phyloP scores from a whole-genome alignment of 2,797 vertebrate species.

The Halcyon badia region DNA sequence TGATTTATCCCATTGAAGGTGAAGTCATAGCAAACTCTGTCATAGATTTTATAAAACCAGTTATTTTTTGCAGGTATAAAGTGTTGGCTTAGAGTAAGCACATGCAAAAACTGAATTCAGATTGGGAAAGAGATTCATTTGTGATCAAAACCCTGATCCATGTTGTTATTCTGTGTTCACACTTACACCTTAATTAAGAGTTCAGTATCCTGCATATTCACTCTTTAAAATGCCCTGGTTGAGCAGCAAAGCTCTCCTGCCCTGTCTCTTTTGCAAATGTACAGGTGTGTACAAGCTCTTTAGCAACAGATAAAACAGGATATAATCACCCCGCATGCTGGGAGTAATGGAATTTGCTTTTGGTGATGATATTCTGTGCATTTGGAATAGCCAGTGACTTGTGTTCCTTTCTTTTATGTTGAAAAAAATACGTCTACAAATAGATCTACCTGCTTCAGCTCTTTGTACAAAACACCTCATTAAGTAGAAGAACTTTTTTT shows the following conservation, averaged over 20 bases:
- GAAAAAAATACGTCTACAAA: conserved; percentile 9
- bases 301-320: not conserved
- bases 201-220: not conserved
- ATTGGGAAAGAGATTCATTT: not conserved
- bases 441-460: not conserved
- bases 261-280: not conserved
- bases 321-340: not conserved
- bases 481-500: not conserved
- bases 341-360: not conserved
- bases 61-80: not conserved
- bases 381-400: not conserved
- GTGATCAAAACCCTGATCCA: not conserved
- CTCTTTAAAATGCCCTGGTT: not conserved
- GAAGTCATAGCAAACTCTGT: not conserved
- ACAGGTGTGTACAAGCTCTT: not conserved
- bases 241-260: not conserved
- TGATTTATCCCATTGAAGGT: not conserved
- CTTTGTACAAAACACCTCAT: conserved; percentile 25
- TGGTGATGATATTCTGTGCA: not conserved
- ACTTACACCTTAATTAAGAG: not conserved
- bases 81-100: not conserved
- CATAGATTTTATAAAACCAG: not conserved
- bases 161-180: not conserved
- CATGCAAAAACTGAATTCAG: not conserved
- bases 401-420: not conserved